Conservation (phyloP, 53 echinoderm and acorn worm species). For the Paracentrotus lividus region DNA sequence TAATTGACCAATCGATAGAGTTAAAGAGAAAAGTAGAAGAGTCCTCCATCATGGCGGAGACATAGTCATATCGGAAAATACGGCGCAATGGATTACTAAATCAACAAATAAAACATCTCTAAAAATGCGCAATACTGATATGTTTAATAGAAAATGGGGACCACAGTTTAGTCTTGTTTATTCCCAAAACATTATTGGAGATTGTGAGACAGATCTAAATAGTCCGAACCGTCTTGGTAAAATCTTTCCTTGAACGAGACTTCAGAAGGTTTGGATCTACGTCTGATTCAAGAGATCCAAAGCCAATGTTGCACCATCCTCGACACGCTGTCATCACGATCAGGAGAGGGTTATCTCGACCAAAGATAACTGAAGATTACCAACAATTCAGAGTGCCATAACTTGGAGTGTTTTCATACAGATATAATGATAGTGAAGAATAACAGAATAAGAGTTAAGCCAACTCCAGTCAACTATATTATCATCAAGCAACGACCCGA, state of each 20-base stretch:
- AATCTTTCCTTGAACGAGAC: background rate
- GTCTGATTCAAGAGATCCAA: no score
- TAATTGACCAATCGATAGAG: background rate
- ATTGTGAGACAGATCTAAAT: background rate
- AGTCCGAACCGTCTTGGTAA: background rate
- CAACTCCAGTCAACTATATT: slow-evolving; percentile 27
- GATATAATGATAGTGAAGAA: background rate
- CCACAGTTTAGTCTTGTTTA: no score
- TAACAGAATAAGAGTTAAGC: slow-evolving; percentile 10
- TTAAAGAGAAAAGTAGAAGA: no score
- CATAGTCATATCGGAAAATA: no score
- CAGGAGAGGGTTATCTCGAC: slow-evolving; percentile 28
- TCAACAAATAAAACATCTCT: no score
- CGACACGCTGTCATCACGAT: slow-evolving; percentile 23
- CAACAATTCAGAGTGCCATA: slow-evolving; percentile 7
- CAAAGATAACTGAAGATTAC: slow-evolving; percentile 34
- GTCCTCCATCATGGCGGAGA: no score
- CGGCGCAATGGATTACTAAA: no score
- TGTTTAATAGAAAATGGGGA: no score
- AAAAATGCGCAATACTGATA: no score
- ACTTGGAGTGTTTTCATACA: slow-evolving; percentile 50
- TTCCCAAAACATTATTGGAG: no score
- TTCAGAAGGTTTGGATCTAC: background rate
- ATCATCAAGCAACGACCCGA: background rate
- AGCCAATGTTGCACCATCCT: background rate